Evolutionary conservation across 2,113 vertebrate species (phyloP).

Genomic region (Cichladusa arquata): DNA sequence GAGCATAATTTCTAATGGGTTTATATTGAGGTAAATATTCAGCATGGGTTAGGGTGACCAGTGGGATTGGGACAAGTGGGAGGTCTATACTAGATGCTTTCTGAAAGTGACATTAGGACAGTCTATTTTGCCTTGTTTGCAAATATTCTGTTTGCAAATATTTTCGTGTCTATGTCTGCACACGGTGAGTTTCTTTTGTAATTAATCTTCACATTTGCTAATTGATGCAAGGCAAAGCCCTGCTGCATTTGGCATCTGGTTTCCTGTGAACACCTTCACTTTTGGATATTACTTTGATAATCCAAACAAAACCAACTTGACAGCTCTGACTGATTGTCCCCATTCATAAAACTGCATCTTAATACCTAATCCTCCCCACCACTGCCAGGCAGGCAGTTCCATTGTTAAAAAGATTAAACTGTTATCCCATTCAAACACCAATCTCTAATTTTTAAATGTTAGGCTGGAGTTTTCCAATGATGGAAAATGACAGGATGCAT

Average conservation of each 20-base stretch:
- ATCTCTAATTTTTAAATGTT: neutral
- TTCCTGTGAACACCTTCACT: neutral
- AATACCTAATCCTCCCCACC: neutral
- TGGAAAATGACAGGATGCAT: neutral
- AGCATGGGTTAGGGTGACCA: neutral
- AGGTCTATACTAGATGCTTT: neutral
- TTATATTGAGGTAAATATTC: neutral
- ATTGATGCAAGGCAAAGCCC: neutral
- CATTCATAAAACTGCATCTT: neutral
- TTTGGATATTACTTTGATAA: neutral
- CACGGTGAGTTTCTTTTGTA: neutral
- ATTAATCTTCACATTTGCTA: neutral
- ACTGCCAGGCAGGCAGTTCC: neutral
- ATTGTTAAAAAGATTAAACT: conserved; percentile 10
- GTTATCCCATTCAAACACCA: neutral
- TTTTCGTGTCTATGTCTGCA: accelerated
- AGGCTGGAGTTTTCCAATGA: neutral
- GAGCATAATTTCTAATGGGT: neutral
- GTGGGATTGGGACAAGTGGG: neutral
- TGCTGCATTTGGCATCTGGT: neutral
- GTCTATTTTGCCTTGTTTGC: neutral
- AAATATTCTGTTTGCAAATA: neutral
- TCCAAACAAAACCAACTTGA: neutral
- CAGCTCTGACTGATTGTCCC: neutral
- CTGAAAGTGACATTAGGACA: neutral